A percentile compares a stretch with the other conserved stretches of the same genome.
These are phyloP conservation scores for Campylomormyrus tamandua DNA, from an alignment of 2,113 vertebrate species.

Conservation along the genomic window DNA sequence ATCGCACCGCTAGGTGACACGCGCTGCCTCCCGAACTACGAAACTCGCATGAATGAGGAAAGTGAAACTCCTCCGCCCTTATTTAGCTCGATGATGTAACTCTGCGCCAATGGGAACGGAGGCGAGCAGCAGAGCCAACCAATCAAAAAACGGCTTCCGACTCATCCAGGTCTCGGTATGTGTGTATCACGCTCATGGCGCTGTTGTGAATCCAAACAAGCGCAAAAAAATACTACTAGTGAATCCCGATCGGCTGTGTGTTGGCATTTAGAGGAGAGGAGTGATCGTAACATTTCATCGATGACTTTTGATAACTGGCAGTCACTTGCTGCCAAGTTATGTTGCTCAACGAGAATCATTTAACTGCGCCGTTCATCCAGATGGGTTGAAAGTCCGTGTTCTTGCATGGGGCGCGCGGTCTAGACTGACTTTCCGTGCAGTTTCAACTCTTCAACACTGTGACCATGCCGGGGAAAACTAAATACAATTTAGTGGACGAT, in stretches of 20 bases:
- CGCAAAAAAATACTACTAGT: neutral
- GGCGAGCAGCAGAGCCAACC: neutral
- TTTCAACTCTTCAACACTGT: neutral
- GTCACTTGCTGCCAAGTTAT: slow-evolving; percentile 13
- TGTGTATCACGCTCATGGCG: slow-evolving; percentile 12
- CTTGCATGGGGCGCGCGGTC: neutral
- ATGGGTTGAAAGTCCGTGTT: neutral
- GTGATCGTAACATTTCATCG: neutral
- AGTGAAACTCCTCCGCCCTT: slow-evolving; percentile 4
- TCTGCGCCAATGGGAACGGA: slow-evolving; percentile 11
- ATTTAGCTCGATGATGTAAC: slow-evolving; percentile 14
- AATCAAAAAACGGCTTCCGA: slow-evolving; percentile 3
- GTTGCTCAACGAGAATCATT: neutral
- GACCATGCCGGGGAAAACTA: slow-evolving; percentile 84
- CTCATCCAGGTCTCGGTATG: neutral
- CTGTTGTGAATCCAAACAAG: slow-evolving; percentile 4
- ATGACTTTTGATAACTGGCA: neutral
- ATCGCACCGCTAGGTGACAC: slow-evolving; percentile 20
- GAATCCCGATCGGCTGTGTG: neutral
- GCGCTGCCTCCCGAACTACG: neutral
- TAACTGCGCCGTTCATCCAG: neutral
- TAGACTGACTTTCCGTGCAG: neutral
- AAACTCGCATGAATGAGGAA: slow-evolving; percentile 14
- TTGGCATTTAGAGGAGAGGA: neutral
- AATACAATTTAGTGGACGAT: slow-evolving; percentile 91